Conservation (phyloP, 2,797 vertebrate species). For the Spinibarbus caldwelli region DNA sequence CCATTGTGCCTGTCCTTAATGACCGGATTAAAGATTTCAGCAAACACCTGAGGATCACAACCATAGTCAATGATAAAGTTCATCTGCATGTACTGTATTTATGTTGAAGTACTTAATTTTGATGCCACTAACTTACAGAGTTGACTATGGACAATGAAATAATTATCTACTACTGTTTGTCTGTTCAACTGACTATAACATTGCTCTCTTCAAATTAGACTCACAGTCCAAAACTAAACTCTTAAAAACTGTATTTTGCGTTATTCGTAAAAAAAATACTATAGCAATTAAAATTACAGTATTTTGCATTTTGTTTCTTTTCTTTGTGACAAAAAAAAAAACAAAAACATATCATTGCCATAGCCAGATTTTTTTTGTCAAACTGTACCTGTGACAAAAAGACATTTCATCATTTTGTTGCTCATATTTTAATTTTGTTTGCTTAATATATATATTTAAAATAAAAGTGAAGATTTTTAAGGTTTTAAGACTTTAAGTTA, state of each 20-base stretch:
- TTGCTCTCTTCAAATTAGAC: not conserved
- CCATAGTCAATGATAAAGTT: too few relatives aligned
- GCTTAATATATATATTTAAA: not conserved
- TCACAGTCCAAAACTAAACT: not conserved
- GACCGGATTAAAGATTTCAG: slow-evolving; percentile 89
- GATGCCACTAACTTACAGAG: too few relatives aligned
- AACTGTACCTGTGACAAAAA: not conserved
- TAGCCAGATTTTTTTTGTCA: too few relatives aligned
- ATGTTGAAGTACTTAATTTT: too few relatives aligned
- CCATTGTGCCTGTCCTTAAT: slow-evolving; percentile 91
- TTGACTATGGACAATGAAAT: not conserved
- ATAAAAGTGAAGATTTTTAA: too few relatives aligned
- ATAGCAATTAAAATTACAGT: not conserved
- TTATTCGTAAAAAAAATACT: not conserved
- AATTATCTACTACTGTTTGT: not conserved
- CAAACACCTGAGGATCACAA: slow-evolving; percentile 82
- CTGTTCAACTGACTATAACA: not conserved
- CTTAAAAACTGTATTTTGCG: not conserved
- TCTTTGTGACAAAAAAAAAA: not conserved
- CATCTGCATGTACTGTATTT: too few relatives aligned
- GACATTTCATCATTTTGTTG: too few relatives aligned
- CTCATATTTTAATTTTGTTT: not conserved
- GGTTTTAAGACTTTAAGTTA: too few relatives aligned
- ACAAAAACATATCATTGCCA: not conserved
- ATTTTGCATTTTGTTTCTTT: not conserved